These are phyloP conservation scores for Buphagus erythrorhynchus DNA, from an alignment of 2,797 vertebrate genomes.

Conservation along the genomic window DNA sequence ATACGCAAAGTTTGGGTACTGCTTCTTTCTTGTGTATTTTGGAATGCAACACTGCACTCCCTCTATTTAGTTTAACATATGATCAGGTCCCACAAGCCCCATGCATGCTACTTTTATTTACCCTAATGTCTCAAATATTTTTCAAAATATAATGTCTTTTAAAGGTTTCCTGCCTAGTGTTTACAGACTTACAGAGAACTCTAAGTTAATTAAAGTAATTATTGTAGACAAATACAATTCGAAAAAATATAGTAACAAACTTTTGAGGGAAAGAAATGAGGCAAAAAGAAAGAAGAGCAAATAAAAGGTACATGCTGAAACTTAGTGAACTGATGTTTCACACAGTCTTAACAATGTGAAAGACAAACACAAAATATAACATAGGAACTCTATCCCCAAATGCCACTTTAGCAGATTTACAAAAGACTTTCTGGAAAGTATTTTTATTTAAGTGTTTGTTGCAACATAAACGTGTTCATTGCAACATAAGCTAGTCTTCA, in stretches of 20 bases:
- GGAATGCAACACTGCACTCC: fast-evolving
- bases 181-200: no score
- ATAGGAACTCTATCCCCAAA: background rate
- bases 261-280: background rate
- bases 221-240: background rate
- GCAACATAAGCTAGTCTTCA: background rate
- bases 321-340: background rate
- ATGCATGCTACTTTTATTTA: background rate
- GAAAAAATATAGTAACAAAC: background rate
- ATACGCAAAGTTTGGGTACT: background rate
- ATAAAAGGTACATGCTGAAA: background rate
- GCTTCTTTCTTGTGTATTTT: background rate
- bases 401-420: background rate
- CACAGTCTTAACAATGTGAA: background rate
- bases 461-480: background rate
- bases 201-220: background rate
- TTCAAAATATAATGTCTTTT: background rate
- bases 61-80: background rate
- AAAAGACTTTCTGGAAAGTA: background rate
- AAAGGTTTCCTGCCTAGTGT: background rate
- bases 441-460: background rate
- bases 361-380: background rate
- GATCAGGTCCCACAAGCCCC: background rate
- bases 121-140: background rate
- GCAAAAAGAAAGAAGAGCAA: background rate